phyloP scores from a whole-genome alignment of 2,888 invertebrate species.

The Beris chalybata region DNA sequence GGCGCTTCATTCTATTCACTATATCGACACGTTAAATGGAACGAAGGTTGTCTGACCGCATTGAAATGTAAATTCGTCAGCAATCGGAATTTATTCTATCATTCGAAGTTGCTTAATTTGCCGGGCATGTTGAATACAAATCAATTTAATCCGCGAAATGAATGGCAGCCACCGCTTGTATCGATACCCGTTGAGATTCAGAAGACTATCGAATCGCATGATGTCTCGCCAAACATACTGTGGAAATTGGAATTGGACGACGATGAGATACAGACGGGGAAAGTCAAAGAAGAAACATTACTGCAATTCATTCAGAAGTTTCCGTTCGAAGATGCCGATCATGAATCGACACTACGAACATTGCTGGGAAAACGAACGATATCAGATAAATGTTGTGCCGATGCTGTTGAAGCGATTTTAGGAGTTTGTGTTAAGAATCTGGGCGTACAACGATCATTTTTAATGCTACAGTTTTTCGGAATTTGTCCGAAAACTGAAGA shows the following conservation, averaged over 20 bases:
- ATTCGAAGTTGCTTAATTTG: conserved; percentile 57
- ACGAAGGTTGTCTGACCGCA: conserved; percentile 74
- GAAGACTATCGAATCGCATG: conserved; percentile 40
- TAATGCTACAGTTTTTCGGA: conserved; percentile 66
- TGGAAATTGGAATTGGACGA: conserved; percentile 57
- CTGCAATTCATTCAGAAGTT: conserved; percentile 43
- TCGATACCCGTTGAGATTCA: conserved; percentile 60
- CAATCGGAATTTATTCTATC: conserved; percentile 82
- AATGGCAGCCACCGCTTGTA: conserved; percentile 83
- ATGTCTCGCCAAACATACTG: conserved; percentile 57
- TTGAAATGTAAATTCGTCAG: conserved; percentile 70
- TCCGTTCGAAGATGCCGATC: conserved; percentile 40
- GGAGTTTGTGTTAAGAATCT: conserved; percentile 68
- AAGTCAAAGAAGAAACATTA: conserved; percentile 45
- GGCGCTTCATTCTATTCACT: conserved; percentile 70
- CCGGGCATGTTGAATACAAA: conserved; percentile 60
- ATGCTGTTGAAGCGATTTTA: conserved; percentile 78
- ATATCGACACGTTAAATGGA: conserved; percentile 63
- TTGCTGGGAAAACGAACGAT: conserved; percentile 59
- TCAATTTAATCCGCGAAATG: conserved; percentile 66
- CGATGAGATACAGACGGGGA: conserved; percentile 54
- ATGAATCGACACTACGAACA: conserved; percentile 41
- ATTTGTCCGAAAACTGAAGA: conserved; percentile 60
- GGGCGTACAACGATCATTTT: conserved; percentile 57
- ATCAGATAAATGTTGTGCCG: conserved; percentile 71